Evolutionary conservation across 1,140 invertebrate species (phyloP).

Genomic region (Euwallacea similis): DNA sequence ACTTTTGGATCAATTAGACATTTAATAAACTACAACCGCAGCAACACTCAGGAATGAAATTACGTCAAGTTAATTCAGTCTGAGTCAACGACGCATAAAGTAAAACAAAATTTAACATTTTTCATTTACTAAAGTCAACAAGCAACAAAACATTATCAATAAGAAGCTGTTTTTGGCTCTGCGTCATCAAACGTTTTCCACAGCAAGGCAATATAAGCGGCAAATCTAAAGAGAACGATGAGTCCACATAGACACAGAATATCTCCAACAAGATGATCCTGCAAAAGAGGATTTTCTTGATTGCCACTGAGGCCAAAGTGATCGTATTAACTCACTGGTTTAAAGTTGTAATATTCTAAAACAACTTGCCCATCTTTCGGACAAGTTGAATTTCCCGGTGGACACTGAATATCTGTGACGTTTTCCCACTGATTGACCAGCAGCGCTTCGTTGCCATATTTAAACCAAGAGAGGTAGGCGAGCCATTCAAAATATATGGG

Average conservation of each 20-base stretch:
- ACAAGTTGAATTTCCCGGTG: conserved; percentile 70
- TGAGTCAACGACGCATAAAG: too few species aligned
- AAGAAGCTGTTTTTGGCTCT: conserved; percentile 4
- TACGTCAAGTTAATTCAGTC: too few species aligned
- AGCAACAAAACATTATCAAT: background rate
- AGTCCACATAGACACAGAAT: conserved; percentile 69
- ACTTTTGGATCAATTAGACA: too few species aligned
- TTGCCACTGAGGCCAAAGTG: background rate
- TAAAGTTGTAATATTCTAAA: conserved; percentile 77
- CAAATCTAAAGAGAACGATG: conserved; percentile 73
- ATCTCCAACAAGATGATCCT: conserved; percentile 63
- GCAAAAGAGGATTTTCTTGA: conserved; percentile 31
- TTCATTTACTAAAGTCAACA: too few species aligned
- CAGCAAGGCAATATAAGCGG: conserved; percentile 76
- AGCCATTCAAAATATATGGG: conserved; percentile 89
- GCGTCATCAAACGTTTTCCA: conserved; percentile 59
- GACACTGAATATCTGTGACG: conserved; percentile 72
- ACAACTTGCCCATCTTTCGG: conserved; percentile 75
- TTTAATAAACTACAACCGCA: too few species aligned
- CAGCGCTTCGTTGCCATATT: conserved; percentile 90
- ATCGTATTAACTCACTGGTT: conserved; percentile 58
- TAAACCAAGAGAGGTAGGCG: conserved; percentile 93
- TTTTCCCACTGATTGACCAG: conserved; percentile 92
- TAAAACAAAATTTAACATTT: too few species aligned
- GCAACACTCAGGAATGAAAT: too few species aligned